Conservation (phyloP, 2,113 vertebrate genomes). For the Ranitomeya variabilis region DNA sequence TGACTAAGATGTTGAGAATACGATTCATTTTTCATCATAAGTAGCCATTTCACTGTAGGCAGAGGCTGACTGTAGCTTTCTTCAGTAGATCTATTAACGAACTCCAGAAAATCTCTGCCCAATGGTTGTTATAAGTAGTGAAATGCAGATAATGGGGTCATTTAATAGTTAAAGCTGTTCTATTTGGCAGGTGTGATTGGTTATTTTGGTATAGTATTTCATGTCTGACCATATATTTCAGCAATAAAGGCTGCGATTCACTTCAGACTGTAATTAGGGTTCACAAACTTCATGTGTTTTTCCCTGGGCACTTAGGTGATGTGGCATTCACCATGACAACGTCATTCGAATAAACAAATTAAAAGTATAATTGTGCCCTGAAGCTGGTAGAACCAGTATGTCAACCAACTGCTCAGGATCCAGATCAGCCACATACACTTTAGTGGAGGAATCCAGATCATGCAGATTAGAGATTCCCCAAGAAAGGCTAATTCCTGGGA, state of each 20-base stretch:
- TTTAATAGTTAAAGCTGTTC: not conserved
- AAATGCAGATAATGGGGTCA: not conserved
- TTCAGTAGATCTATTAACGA: not conserved
- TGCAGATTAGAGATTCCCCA: slow-evolving; percentile 2
- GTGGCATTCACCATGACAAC: slow-evolving; percentile 36
- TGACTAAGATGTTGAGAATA: too few relatives aligned
- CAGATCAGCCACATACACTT: slow-evolving; percentile 14
- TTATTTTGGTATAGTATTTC: not conserved
- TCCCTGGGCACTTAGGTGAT: slow-evolving; percentile 23
- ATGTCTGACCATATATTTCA: not conserved
- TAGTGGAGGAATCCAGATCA: slow-evolving; percentile 12
- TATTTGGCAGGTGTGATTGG: not conserved
- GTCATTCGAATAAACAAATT: slow-evolving; percentile 31
- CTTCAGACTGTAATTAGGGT: not conserved
- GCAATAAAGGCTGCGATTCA: not conserved
- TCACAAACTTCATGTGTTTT: not conserved
- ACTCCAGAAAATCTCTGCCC: not conserved
- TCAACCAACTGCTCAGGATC: not conserved
- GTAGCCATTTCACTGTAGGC: too few relatives aligned
- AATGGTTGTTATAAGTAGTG: not conserved
- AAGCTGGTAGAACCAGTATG: slow-evolving; percentile 41
- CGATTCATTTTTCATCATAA: too few relatives aligned
- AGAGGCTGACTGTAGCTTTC: too few relatives aligned
- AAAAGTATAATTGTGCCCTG: slow-evolving; percentile 28
- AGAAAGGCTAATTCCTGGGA: not conserved